phyloP scores from a whole-genome alignment of 2,797 vertebrate genomes.

The Triplophysa bombifrons region DNA sequence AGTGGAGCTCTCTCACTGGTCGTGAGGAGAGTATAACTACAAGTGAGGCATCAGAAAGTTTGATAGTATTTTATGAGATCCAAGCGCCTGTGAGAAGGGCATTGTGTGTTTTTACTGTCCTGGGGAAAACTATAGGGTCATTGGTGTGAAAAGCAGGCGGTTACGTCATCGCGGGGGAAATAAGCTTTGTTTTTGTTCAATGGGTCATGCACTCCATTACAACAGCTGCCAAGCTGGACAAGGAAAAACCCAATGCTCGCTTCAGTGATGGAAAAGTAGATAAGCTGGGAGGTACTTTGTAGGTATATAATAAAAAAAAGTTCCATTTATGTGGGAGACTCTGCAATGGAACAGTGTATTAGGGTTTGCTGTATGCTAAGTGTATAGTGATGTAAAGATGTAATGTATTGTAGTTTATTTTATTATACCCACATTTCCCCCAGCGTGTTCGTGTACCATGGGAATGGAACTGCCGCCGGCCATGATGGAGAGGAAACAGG shows the following conservation, averaged over 20 bases:
- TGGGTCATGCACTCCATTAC: constrained; percentile 79
- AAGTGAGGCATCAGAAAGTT: constrained; percentile 69
- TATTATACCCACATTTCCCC: background rate
- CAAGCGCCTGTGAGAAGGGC: background rate
- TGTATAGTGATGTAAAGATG: no score
- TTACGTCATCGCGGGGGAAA: constrained; percentile 85
- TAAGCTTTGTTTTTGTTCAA: constrained; percentile 83
- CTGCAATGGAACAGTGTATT: no score
- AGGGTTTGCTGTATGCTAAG: no score
- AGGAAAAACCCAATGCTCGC: constrained; percentile 84
- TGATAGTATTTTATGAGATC: background rate
- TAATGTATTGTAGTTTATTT: no score
- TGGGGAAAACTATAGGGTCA: constrained; percentile 81
- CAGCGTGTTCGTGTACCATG: constrained; percentile 85
- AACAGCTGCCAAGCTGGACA: constrained; percentile 75
- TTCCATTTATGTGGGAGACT: no score
- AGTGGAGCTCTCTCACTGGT: constrained; percentile 78
- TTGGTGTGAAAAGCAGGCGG: constrained; percentile 81
- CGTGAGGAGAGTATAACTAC: constrained; percentile 72
- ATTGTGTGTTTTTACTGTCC: background rate
- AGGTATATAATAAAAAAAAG: constrained; percentile 68
- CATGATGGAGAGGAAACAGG: constrained; percentile 79
- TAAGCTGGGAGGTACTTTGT: constrained; percentile 85
- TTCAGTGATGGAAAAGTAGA: constrained; percentile 97
- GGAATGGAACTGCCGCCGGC: constrained; percentile 76